Conservation (phyloP, 1,140 invertebrate genomes). For the Aphaenogaster ashmeadi region DNA sequence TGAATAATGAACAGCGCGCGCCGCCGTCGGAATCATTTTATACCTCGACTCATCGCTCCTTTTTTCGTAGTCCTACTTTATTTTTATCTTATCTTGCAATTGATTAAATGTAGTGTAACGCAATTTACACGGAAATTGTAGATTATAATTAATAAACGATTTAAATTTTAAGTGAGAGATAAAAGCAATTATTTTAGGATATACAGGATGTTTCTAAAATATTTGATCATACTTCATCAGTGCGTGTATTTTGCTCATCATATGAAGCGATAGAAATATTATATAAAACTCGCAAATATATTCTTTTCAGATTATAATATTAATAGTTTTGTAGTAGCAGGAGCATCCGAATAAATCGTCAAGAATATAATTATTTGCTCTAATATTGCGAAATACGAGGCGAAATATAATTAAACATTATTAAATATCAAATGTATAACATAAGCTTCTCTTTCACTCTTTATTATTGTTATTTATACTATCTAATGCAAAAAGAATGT, state of each 20-base stretch:
- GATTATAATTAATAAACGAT: conserved; percentile 32
- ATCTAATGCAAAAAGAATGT: background rate
- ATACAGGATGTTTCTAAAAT: background rate
- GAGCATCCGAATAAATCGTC: background rate
- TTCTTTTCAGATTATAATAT: background rate
- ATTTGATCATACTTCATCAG: background rate
- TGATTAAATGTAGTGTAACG: conserved; percentile 11
- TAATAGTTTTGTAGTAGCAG: background rate
- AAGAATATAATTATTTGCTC: background rate
- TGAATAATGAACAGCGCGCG: background rate
- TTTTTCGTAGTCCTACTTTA: background rate
- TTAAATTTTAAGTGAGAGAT: background rate
- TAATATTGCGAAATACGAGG: background rate
- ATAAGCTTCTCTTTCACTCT: background rate
- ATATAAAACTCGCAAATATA: background rate
- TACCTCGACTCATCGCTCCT: background rate
- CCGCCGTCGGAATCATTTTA: conserved; percentile 29
- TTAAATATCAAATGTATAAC: background rate
- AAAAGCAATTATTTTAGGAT: background rate
- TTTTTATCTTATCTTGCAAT: conserved; percentile 58
- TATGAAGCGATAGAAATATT: background rate
- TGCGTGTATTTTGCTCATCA: background rate
- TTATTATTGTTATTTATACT: background rate
- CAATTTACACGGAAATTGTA: conserved; percentile 29
- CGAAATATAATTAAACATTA: too few relatives aligned